Conservation (phyloP, 2,888 invertebrate species). For the Zygogramma bicolorata region DNA sequence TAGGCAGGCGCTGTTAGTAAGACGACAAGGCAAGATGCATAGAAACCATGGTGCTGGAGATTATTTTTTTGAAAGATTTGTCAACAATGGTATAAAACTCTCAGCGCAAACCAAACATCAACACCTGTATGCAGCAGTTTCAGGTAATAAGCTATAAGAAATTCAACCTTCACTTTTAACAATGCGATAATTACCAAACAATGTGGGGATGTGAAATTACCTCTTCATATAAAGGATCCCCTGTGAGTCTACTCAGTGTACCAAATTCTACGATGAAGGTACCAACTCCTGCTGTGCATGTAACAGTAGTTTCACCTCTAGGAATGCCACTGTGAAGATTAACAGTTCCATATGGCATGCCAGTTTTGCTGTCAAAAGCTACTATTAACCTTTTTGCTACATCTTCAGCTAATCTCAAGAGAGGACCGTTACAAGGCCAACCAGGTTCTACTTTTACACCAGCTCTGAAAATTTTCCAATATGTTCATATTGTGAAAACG, state of each 20-base stretch:
- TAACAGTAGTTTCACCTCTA: conserved; percentile 93
- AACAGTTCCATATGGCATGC: conserved; percentile 99
- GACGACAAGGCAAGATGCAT: too few species aligned
- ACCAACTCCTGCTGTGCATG: conserved; percentile 98
- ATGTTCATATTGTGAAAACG: background rate
- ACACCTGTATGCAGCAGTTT: too few species aligned
- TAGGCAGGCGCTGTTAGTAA: too few species aligned
- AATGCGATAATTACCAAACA: too few species aligned
- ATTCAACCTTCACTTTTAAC: too few species aligned
- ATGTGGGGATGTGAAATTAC: conserved; percentile 60
- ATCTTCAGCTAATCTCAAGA: conserved; percentile 92
- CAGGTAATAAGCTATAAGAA: too few species aligned
- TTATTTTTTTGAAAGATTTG: too few species aligned
- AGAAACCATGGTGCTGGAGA: too few species aligned
- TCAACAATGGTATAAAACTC: too few species aligned
- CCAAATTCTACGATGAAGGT: conserved; percentile 98
- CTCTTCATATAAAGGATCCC: conserved; percentile 95
- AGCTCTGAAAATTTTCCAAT: conserved; percentile 69
- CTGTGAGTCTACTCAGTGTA: conserved; percentile 91
- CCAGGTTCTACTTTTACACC: conserved; percentile 87
- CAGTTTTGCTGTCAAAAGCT: conserved; percentile 90
- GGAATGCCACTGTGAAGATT: conserved; percentile 94
- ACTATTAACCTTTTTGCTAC: conserved; percentile 92
- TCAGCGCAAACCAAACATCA: too few species aligned
- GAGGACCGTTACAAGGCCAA: conserved; percentile 98